Base-by-base conservation (phyloP, 2,113 vertebrate genomes). In the Siniperca knerii region DNA sequence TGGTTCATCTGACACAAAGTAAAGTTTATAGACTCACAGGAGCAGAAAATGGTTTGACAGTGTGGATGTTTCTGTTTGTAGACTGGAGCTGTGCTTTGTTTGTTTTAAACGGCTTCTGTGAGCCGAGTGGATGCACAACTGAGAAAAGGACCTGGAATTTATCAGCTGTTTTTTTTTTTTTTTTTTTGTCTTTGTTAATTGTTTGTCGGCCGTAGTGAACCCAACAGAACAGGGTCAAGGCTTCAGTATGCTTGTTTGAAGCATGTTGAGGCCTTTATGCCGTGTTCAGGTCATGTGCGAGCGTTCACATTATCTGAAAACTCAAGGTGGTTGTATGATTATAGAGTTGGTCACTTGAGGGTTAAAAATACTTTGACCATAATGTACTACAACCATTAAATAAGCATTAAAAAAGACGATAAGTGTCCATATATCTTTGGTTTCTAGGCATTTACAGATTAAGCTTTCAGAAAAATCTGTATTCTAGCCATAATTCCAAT, bases 191-290 rank as follows among this genome's bases (percentile, higher is more conserved):
- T 13, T 48, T 35, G 10, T 48, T 35, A 0, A 2, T 12, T 13
- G 54, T 79, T 68, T 68, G 20, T 46, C 23, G 29, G 76, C 76
- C 2, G 12, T 16, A 35, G 25, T 61, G 25, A 74, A 79, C 35
- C n/a, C 46, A 62, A 11, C 46, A 23, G 54, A 74, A 61, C 18
- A 2, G 25, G 18, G 18, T 35, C 20, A 0, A 4, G 12, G 25
- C 37, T 57, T 58, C n/a, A 7, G 3, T 33, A 0, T 21, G 64
- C 3, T 44, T 23, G 13, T n/a, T 11, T 48, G 40, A 48, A 37
- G 12, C 25, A 4, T 1, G 21, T 4, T 0, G 54, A 72, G 35
- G 21, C 13, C 21, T 57, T 73, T 18, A 20, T 25, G 20, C 29
- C 6, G 4, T 2, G 12, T 69, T 79, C 40, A 50, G 0, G 12